Conservation (phyloP, 2,888 invertebrate genomes). For the Notocelia uddmanniana region DNA sequence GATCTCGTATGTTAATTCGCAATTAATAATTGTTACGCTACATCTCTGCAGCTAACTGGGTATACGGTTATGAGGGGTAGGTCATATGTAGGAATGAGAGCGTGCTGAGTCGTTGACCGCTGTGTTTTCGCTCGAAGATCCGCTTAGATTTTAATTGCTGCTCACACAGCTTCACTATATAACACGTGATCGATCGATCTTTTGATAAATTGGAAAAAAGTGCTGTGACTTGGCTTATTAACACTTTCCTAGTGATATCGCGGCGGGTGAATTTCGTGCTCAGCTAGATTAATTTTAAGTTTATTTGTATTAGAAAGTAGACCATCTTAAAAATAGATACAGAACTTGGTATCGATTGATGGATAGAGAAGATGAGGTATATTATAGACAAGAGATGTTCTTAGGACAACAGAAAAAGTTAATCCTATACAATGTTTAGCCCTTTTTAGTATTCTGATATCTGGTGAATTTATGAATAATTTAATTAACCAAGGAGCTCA, state of each 20-base stretch:
- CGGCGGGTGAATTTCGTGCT: neutral
- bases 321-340: neutral
- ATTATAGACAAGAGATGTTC: neutral
- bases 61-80: slow-evolving; percentile 58
- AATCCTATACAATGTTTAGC: too few species aligned
- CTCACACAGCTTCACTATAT: slow-evolving; percentile 28
- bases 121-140: slow-evolving; percentile 45
- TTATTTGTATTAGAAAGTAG: neutral
- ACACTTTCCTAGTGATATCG: neutral
- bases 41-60: slow-evolving; percentile 52
- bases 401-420: neutral
- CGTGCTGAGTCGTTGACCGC: slow-evolving; percentile 57
- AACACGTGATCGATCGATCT: slow-evolving; percentile 40
- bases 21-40: slow-evolving; percentile 65
- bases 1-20: slow-evolving; percentile 55
- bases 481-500: neutral
- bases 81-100: slow-evolving; percentile 66
- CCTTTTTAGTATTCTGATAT: neutral
- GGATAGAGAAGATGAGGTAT: neutral
- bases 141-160: slow-evolving; percentile 44
- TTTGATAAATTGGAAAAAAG: slow-evolving; percentile 17
- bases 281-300: neutral
- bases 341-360: neutral
- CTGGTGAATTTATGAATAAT: neutral
- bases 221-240: slow-evolving; percentile 13